Conservation (phyloP, 2,113 vertebrate species). For the Hyaena hyaena region DNA sequence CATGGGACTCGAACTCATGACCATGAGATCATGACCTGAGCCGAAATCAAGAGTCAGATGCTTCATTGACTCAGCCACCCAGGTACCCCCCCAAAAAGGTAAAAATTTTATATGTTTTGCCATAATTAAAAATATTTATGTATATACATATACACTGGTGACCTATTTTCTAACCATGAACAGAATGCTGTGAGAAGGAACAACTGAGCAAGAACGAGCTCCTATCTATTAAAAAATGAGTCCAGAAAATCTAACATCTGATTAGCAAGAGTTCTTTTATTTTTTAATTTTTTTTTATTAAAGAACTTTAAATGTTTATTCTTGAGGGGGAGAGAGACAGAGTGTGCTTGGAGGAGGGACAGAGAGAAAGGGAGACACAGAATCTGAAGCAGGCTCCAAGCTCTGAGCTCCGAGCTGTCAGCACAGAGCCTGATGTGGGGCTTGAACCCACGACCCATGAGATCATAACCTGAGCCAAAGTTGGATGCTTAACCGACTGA, state of each 20-base stretch:
- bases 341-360: too few species aligned
- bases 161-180: not conserved
- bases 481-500: not conserved
- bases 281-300: not conserved
- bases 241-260: not conserved
- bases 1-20: too few species aligned
- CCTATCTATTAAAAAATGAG: not conserved
- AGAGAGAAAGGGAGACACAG: not conserved
- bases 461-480: not conserved
- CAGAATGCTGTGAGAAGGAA: not conserved
- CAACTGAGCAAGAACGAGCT: not conserved
- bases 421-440: not conserved
- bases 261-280: not conserved
- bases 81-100: not conserved
- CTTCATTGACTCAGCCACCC: too few species aligned
- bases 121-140: not conserved
- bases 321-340: too few species aligned
- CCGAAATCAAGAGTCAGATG: too few species aligned
- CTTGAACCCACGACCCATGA: not conserved
- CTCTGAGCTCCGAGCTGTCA: not conserved
- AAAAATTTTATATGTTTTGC: not conserved
- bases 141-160: not conserved
- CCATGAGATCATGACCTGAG: too few species aligned
- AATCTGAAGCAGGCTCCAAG: not conserved
- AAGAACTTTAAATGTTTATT: too few species aligned